Evolutionary conservation across 2,797 vertebrate species (phyloP).

Genomic region (Takifugu ocellatus): DNA sequence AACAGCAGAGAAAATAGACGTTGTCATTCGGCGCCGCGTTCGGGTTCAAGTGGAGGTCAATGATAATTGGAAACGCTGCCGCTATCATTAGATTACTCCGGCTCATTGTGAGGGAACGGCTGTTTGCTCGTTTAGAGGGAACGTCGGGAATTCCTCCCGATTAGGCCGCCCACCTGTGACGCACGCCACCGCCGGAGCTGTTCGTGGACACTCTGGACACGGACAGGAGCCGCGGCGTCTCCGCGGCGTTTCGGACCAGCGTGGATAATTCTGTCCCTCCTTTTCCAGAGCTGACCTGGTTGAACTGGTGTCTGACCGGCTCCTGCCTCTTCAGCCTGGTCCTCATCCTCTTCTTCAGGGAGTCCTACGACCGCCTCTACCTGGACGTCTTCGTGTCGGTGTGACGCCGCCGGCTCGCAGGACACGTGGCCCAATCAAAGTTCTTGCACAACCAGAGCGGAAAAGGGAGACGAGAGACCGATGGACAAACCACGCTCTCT

Average conservation of each 20-base stretch:
- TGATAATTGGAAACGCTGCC: slow-evolving; percentile 39
- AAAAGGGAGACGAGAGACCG: slow-evolving; percentile 41
- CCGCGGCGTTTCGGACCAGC: too few relatives aligned
- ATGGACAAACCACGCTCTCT: slow-evolving; percentile 17
- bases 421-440: slow-evolving; percentile 36
- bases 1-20: slow-evolving; percentile 44
- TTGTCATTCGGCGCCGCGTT: slow-evolving; percentile 37
- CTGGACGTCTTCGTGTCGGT: slow-evolving; percentile 95
- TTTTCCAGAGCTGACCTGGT: slow-evolving; percentile 89
- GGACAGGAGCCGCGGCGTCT: too few relatives aligned
- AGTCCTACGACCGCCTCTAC: slow-evolving; percentile 97
- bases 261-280: not conserved
- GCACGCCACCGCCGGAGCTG: too few relatives aligned
- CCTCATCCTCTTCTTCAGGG: slow-evolving; percentile 93
- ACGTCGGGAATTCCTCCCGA: slow-evolving; percentile 10
- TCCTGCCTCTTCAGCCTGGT: slow-evolving; percentile 94
- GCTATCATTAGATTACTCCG: slow-evolving; percentile 45
- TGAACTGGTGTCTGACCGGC: slow-evolving; percentile 97
- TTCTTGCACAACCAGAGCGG: slow-evolving; percentile 65
- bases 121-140: slow-evolving; percentile 5
- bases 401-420: slow-evolving; percentile 49
- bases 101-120: slow-evolving; percentile 27
- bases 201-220: too few relatives aligned
- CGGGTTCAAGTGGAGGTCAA: slow-evolving; percentile 61
- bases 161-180: not conserved